Evolutionary conservation across 2,797 vertebrate genomes (phyloP).

Genomic region (Poecile montanus): DNA sequence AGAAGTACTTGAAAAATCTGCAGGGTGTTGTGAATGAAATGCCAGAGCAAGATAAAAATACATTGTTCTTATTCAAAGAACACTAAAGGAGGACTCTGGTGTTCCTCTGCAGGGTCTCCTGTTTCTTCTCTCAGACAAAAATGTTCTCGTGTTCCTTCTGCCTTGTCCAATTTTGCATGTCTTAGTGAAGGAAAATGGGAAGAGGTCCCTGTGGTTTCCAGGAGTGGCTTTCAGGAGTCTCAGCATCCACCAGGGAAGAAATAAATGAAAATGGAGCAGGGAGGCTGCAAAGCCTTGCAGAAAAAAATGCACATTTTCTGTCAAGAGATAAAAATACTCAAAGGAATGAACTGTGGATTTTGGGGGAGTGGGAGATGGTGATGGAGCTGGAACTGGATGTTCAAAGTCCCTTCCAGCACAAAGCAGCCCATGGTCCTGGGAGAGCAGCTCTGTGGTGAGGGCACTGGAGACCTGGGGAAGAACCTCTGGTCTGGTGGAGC

Average conservation of each 20-base stretch:
- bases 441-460: neutral
- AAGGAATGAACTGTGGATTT: neutral
- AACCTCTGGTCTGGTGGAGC: neutral
- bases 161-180: neutral
- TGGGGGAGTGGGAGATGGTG: neutral
- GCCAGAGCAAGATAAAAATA: neutral
- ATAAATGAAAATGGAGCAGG: neutral
- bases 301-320: neutral
- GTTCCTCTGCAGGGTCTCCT: neutral
- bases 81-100: neutral
- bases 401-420: neutral
- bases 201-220: neutral
- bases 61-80: neutral
- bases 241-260: neutral
- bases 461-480: neutral
- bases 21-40: neutral
- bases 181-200: neutral
- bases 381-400: neutral
- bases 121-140: neutral
- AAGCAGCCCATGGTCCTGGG: neutral
- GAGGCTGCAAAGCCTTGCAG: neutral
- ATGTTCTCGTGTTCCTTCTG: neutral
- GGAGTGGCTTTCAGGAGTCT: neutral
- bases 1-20: neutral
- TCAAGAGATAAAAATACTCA: neutral